phyloP scores from a whole-genome alignment of 2,113 vertebrate genomes.

The Casuarius casuarius region DNA sequence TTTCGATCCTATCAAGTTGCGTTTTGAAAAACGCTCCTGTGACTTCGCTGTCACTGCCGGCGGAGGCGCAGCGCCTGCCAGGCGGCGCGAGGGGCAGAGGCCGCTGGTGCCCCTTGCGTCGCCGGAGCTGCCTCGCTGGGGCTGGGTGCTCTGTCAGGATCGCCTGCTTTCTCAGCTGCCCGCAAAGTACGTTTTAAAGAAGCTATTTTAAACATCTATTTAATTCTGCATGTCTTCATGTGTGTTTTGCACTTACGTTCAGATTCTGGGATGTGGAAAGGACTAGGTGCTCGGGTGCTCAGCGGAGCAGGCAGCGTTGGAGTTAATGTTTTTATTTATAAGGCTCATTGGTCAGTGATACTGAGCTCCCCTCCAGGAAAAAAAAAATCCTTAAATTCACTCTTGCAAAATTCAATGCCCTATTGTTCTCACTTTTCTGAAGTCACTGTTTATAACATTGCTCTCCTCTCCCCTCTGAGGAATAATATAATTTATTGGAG shows the following conservation, averaged over 20 bases:
- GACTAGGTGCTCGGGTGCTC: background rate
- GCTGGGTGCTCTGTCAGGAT: background rate
- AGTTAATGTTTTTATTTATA: constrained; percentile 50
- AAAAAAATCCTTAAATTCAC: constrained; percentile 10
- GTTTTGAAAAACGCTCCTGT: background rate
- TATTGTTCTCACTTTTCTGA: constrained; percentile 55
- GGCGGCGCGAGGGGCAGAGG: background rate
- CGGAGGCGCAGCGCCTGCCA: rapidly evolving
- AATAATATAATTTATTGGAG: constrained; percentile 63
- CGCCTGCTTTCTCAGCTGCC: background rate
- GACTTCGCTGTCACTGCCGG: background rate
- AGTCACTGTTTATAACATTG: constrained; percentile 47
- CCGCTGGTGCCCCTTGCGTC: background rate
- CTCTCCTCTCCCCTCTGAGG: constrained; percentile 15
- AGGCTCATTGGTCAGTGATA: constrained; percentile 39
- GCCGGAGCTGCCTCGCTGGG: background rate
- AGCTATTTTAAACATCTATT: background rate
- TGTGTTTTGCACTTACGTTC: background rate
- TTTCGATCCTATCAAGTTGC: background rate
- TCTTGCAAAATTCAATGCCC: constrained; percentile 38
- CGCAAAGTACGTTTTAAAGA: background rate
- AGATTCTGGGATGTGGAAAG: background rate
- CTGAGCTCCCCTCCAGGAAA: constrained; percentile 31
- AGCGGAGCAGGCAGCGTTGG: background rate
- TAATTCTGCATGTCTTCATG: background rate